These are phyloP conservation scores for Polymixis lichenea DNA, from an alignment of 2,888 invertebrate species.

Conservation along the genomic window DNA sequence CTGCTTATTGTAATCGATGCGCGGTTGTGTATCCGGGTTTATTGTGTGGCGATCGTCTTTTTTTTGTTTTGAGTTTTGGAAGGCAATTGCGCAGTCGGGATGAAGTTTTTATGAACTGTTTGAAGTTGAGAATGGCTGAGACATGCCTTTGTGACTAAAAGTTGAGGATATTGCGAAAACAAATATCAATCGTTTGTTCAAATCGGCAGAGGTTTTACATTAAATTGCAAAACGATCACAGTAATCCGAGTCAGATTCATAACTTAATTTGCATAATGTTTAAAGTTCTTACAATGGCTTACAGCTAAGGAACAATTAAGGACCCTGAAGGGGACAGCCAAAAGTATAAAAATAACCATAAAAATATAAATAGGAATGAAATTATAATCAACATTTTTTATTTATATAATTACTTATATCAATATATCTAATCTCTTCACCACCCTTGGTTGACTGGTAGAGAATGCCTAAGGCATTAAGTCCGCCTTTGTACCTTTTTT, in stretches of 20 bases:
- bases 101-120: constrained; percentile 33
- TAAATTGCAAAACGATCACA: neutral
- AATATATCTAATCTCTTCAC: too few species aligned
- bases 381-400: too few species aligned
- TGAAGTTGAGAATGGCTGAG: neutral
- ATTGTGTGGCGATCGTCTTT: constrained; percentile 44
- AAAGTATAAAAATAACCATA: too few species aligned
- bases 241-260: neutral
- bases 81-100: neutral
- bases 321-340: too few species aligned
- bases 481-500: too few species aligned
- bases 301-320: too few species aligned
- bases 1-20: constrained; percentile 54
- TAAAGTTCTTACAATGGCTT: too few species aligned
- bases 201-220: neutral
- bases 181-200: neutral
- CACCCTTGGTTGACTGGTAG: too few species aligned
- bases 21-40: constrained; percentile 42
- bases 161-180: neutral
- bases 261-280: too few species aligned
- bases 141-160: neutral
- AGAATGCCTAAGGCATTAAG: too few species aligned
- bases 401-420: too few species aligned
- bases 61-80: constrained; percentile 19
- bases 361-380: too few species aligned